phyloP scores from a whole-genome alignment of 1,140 invertebrate species.

The Periplaneta americana region DNA sequence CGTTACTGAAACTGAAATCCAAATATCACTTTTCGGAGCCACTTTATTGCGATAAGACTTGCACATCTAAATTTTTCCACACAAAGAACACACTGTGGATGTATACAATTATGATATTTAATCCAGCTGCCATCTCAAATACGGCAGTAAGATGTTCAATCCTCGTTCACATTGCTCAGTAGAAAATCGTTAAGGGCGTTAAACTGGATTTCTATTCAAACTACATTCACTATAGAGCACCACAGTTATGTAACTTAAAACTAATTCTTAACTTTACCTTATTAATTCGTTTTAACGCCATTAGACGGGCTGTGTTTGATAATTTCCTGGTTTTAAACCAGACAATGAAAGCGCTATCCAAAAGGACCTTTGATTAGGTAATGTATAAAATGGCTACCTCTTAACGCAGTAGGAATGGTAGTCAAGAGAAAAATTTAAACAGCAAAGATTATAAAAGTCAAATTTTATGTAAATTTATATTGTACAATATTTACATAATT shows the following conservation, averaged over 20 bases:
- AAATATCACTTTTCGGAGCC: neutral
- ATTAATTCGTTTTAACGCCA: constrained; percentile 95
- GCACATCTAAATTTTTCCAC: neutral
- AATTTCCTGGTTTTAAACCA: constrained; percentile 43
- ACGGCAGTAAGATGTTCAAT: constrained; percentile 30
- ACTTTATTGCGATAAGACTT: neutral
- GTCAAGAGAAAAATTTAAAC: neutral
- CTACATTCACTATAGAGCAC: neutral
- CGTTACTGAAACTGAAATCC: neutral
- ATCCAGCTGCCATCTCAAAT: constrained; percentile 15
- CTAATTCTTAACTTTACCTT: constrained; percentile 55
- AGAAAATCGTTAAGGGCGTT: constrained; percentile 47
- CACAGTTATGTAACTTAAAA: neutral
- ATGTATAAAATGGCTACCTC: constrained; percentile 43
- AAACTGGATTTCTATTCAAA: constrained; percentile 23
- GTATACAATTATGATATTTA: neutral
- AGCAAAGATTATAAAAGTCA: neutral
- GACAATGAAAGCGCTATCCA: constrained; percentile 46
- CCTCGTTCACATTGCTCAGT: constrained; percentile 36
- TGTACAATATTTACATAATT: neutral
- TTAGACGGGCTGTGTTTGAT: constrained; percentile 56
- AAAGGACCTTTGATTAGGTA: constrained; percentile 47
- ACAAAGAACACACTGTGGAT: neutral
- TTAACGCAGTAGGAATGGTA: neutral
- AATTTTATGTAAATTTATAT: neutral